These are phyloP conservation scores for Steatocranus sp. DNA, from an alignment of 2,797 vertebrate species.

Conservation along the genomic window DNA sequence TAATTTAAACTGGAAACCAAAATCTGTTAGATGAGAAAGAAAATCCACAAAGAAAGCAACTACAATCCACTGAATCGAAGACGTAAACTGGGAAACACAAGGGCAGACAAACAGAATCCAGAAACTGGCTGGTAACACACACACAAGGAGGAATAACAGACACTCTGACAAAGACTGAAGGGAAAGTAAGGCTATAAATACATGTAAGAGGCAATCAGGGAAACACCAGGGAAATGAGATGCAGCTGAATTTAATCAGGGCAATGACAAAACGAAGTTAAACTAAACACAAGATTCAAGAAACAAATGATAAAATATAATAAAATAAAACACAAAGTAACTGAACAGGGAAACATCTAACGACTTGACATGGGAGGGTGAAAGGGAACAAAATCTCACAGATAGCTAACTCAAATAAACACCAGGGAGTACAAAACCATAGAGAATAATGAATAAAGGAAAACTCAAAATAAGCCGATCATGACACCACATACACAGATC, in stretches of 20 bases:
- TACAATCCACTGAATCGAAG: not conserved
- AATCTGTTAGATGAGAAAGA: not conserved
- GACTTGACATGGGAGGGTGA: not conserved
- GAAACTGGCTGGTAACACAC: not conserved
- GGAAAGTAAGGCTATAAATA: not conserved
- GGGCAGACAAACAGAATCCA: not conserved
- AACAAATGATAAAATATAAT: not conserved
- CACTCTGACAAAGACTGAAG: not conserved
- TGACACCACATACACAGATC: not conserved
- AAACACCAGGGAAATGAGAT: not conserved
- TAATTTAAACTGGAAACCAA: not conserved
- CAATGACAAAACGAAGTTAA: not conserved
- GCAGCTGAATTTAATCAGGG: not conserved
- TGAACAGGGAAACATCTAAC: not conserved
- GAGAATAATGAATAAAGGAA: not conserved
- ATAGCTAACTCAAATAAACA: not conserved
- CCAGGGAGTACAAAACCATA: not conserved
- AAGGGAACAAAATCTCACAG: not conserved
- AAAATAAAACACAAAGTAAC: not conserved
- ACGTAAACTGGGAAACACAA: not conserved
- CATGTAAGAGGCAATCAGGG: not conserved
- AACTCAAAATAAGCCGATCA: not conserved
- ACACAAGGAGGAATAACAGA: not conserved
- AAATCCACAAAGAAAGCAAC: not conserved
- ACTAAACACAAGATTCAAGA: not conserved